These are phyloP conservation scores for Colostygia pectinataria DNA, from an alignment of 2,888 invertebrate species.

Conservation along the genomic window DNA sequence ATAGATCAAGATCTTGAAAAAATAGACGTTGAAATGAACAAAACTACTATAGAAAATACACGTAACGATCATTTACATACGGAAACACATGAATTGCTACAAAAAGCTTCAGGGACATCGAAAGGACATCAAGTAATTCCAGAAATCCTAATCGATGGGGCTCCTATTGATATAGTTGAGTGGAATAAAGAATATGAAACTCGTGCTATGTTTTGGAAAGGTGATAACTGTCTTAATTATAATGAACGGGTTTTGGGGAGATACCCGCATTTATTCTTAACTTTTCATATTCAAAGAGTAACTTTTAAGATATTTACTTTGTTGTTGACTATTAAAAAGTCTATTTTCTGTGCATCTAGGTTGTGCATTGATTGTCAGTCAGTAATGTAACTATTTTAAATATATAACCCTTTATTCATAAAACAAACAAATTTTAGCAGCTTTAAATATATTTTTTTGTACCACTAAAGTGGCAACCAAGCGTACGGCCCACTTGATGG, in stretches of 20 bases:
- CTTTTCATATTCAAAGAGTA: too few species aligned
- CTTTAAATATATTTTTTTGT: too few species aligned
- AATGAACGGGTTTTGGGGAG: too few species aligned
- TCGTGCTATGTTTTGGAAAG: constrained; percentile 17
- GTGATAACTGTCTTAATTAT: constrained; percentile 1
- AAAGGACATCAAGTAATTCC: neutral
- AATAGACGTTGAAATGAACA: neutral
- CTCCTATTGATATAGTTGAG: constrained; percentile 5
- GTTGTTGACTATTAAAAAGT: neutral
- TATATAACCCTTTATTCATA: too few species aligned
- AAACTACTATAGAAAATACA: neutral
- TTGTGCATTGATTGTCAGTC: too few species aligned
- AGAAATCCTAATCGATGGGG: constrained; percentile 11
- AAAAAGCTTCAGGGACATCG: neutral
- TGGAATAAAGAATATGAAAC: constrained; percentile 18
- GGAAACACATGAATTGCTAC: neutral
- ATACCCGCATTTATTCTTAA: too few species aligned
- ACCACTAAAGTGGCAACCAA: too few species aligned
- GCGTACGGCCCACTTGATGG: too few species aligned
- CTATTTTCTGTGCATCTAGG: too few species aligned
- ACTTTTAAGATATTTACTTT: neutral
- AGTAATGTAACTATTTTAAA: too few species aligned
- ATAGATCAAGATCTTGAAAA: neutral
- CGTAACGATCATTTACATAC: neutral
- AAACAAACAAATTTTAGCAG: too few species aligned